phyloP scores from a whole-genome alignment of 2,113 vertebrate genomes.

The Otis tarda region DNA sequence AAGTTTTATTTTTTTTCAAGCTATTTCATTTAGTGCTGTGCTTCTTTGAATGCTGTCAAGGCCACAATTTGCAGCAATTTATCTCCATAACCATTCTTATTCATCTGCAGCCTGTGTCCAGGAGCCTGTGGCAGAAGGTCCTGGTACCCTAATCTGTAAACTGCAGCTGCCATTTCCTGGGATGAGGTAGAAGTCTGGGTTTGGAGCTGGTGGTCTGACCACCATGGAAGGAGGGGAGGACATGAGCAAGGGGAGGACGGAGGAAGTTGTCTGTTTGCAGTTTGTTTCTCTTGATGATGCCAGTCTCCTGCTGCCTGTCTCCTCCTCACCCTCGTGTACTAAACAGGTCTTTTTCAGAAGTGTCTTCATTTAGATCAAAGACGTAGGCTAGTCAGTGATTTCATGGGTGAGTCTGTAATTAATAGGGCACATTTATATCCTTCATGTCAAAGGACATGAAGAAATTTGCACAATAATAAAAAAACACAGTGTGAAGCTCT shows the following conservation, averaged over 20 bases:
- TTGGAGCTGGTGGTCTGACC: neutral
- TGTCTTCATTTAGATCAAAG: neutral
- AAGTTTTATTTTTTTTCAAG: too few relatives aligned
- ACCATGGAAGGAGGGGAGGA: fast-evolving
- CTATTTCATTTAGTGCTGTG: neutral
- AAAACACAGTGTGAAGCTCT: neutral
- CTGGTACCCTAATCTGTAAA: neutral
- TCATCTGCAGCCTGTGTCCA: neutral
- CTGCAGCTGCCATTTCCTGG: neutral
- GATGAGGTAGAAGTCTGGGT: neutral
- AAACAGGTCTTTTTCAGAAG: neutral
- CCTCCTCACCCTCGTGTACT: neutral
- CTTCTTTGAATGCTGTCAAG: neutral
- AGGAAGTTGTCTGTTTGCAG: neutral
- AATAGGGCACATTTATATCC: neutral
- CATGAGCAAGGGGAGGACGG: neutral
- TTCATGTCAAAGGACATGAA: neutral
- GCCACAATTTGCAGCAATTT: neutral
- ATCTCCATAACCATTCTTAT: neutral
- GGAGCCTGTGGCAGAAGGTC: neutral
- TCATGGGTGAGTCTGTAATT: neutral
- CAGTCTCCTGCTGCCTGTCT: neutral
- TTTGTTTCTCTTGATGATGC: neutral
- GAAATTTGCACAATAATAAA: neutral
- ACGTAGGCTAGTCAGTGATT: neutral